Percentiles rank a stretch among this genome's conserved stretches.
phyloP scores from a whole-genome alignment of 1,140 invertebrate genomes.

The Wiebesia pumilae region DNA sequence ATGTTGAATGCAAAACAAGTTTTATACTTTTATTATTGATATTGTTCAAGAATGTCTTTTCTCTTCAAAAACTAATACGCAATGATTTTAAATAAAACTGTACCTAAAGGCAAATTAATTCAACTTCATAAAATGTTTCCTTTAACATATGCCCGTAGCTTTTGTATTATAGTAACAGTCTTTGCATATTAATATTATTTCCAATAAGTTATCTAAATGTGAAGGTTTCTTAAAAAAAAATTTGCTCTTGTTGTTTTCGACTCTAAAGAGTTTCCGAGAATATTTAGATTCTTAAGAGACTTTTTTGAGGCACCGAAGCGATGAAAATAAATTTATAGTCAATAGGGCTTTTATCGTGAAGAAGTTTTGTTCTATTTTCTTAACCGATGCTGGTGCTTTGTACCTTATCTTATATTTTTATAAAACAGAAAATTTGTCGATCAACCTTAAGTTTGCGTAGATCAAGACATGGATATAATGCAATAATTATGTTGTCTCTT shows the following conservation, averaged over 20 bases:
- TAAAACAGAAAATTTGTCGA: conserved; percentile 11
- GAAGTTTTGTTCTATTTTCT: conserved; percentile 25
- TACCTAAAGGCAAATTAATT: too few species aligned
- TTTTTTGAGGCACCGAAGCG: conserved; percentile 5
- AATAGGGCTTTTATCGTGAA: not conserved
- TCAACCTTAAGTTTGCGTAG: conserved; percentile 51
- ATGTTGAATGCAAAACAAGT: too few species aligned
- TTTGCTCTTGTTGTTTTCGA: conserved; percentile 4
- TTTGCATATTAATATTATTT: not conserved
- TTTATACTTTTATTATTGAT: too few species aligned
- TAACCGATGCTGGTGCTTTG: conserved; percentile 49
- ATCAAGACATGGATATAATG: not conserved
- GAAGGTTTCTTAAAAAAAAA: conserved; percentile 10
- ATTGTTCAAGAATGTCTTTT: too few species aligned
- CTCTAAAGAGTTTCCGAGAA: not conserved
- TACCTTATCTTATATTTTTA: conserved; percentile 12
- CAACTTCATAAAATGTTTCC: too few species aligned
- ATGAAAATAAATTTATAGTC: conserved; percentile 30
- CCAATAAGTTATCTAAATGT: not conserved
- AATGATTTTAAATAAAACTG: too few species aligned
- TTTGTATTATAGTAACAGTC: too few species aligned
- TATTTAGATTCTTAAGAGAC: not conserved
- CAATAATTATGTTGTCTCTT: not conserved
- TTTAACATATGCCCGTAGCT: too few species aligned
- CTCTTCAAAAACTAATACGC: too few species aligned